Base-by-base conservation (phyloP, 2,113 vertebrate species). In the Nanger granti region DNA sequence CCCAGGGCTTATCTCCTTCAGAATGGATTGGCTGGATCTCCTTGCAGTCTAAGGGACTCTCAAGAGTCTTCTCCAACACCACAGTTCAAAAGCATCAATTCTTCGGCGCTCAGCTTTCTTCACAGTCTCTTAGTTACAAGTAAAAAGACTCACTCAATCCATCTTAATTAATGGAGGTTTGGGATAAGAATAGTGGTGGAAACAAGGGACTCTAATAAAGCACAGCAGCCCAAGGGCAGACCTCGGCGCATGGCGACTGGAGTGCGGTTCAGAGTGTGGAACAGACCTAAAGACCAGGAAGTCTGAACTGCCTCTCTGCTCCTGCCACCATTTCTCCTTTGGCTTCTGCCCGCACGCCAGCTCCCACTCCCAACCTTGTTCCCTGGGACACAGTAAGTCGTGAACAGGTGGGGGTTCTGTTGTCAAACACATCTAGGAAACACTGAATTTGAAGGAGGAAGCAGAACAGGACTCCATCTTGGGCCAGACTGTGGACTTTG, bases 141-240 rank as follows among this genome's bases (percentile, higher is more conserved):
- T 55, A 44, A 88, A 91, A 93, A 87, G 82, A 80, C 41, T 95
- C 54, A 20, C 14, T 96, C 29, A 44, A 26, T 89, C 64, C 47
- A n/a, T 93, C 89, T 97, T 94, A 59, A 93, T 96, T 93, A 93
- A 55, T 59, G 64, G 47, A 80, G 44, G 47, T 18, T 49, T n/a
- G 52, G 82, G 83, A 86, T 83, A 66, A 93, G 62, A 92, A 88
- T 20, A 49, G 10, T 73, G 17, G 13, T n/a, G 6, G 79, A 69
- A 69, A 92, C 34, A 79, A 93, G 47, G 37, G 84, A 34, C 57
- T 52, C 31, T 62, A 84, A 97, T 60, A 82, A 44, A 54, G 20
- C 14, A 62, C 0, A 0, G 85, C 90, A 69, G 26, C 47, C 34
- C 12, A 7, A 87, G 55, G 37, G 17, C 22, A 20, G 66, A 31